phyloP scores from a whole-genome alignment of 2,888 invertebrate species.

The Drosophila greeni region DNA sequence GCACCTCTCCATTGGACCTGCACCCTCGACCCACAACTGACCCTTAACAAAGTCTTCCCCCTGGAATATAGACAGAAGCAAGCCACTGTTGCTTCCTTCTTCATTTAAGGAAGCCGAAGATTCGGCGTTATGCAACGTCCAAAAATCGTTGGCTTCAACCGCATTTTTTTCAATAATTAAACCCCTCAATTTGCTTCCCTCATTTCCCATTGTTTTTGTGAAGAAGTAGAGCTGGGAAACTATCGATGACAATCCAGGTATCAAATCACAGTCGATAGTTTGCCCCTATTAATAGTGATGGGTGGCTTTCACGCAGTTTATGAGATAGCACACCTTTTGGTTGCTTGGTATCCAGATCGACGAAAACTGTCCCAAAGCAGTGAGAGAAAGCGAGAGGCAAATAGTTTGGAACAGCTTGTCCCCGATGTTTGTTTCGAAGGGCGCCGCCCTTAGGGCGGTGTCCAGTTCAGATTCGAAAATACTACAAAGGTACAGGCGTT shows the following conservation, averaged over 20 bases:
- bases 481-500: too few relatives aligned
- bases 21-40: slow-evolving; percentile 82
- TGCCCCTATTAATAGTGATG: too few relatives aligned
- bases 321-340: too few relatives aligned
- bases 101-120: slow-evolving; percentile 76
- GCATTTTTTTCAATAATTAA: slow-evolving; percentile 86
- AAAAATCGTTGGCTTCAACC: slow-evolving; percentile 88
- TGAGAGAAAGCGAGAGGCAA: too few relatives aligned
- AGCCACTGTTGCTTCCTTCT: slow-evolving; percentile 80
- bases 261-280: too few relatives aligned
- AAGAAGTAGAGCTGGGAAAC: background rate
- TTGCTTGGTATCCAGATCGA: too few relatives aligned
- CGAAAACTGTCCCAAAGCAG: too few relatives aligned
- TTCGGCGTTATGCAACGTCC: slow-evolving; percentile 83
- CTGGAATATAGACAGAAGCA: slow-evolving; percentile 85
- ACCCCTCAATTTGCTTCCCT: slow-evolving; percentile 85
- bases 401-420: too few relatives aligned
- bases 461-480: too few relatives aligned
- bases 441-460: too few relatives aligned
- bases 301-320: too few relatives aligned
- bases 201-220: slow-evolving; percentile 85
- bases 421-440: too few relatives aligned
- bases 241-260: background rate
- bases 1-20: slow-evolving; percentile 86
- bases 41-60: slow-evolving; percentile 83